These are phyloP conservation scores for Cheilosia vernalis DNA, from an alignment of 2,888 invertebrate species.

Conservation along the genomic window DNA sequence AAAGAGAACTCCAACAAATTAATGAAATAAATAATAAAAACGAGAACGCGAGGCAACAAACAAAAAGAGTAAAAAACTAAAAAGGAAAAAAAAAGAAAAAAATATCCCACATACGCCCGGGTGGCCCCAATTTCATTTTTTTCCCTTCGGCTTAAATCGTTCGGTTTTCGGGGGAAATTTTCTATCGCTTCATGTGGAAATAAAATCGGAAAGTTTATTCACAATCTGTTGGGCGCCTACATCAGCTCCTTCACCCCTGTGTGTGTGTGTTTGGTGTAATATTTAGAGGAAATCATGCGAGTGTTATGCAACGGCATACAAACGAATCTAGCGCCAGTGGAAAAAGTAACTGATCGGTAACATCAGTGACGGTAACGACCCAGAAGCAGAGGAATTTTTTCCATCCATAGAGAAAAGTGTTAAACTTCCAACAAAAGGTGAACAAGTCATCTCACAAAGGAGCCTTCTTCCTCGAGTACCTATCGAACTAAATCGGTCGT, in stretches of 20 bases:
- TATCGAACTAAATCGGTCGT: constrained; percentile 71
- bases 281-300: constrained; percentile 17
- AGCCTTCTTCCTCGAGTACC: background rate
- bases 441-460: constrained; percentile 54
- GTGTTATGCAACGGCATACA: background rate
- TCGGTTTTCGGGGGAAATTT: constrained; percentile 38
- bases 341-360: constrained; percentile 26
- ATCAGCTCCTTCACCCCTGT: constrained; percentile 20
- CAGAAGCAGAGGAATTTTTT: constrained; percentile 21
- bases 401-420: constrained; percentile 28
- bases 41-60: background rate
- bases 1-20: background rate
- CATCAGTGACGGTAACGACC: constrained; percentile 42
- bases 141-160: constrained; percentile 10
- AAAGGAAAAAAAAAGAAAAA: constrained; percentile 15
- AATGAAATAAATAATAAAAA: constrained; percentile 10
- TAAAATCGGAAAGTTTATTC: constrained; percentile 63
- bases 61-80: constrained; percentile 20
- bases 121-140: constrained; percentile 34
- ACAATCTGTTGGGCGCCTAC: constrained; percentile 40
- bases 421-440: constrained; percentile 57
- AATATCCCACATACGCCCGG: constrained; percentile 63
- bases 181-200: constrained; percentile 36
- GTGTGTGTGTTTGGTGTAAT: constrained; percentile 29
- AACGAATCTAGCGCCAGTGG: constrained; percentile 25